Percentiles rank a stretch among this genome's conserved stretches.
Evolutionary conservation across 2,888 invertebrate species (phyloP).

Genomic region (Stegana nigrithorax): DNA sequence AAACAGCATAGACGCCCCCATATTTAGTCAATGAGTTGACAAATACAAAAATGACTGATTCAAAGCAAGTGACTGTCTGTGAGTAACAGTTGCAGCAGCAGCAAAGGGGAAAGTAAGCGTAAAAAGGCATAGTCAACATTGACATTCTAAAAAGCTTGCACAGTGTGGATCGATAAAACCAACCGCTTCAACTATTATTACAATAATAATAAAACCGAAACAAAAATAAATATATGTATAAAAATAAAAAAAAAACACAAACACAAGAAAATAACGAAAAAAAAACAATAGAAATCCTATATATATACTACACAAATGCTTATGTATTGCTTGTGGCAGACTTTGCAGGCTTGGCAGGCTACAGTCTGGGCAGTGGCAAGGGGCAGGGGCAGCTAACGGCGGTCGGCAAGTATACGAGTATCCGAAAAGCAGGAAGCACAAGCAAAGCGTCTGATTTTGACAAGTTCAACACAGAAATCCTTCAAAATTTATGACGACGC

Average conservation of each 20-base stretch:
- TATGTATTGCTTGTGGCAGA: slow-evolving; percentile 7
- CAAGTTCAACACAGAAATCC: slow-evolving; percentile 67
- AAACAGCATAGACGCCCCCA: too few relatives aligned
- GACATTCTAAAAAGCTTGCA: slow-evolving; percentile 5
- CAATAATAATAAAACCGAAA: not conserved
- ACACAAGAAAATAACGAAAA: not conserved
- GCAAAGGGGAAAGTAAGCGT: not conserved
- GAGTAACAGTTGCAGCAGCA: slow-evolving; percentile 3
- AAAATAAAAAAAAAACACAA: too few relatives aligned
- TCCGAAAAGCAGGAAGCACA: slow-evolving; percentile 8
- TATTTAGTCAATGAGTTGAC: too few relatives aligned
- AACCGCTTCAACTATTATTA: not conserved
- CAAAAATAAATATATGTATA: too few relatives aligned
- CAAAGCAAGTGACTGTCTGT: slow-evolving; percentile 29
- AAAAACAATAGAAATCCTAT: slow-evolving; percentile 1
- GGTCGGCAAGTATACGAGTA: not conserved
- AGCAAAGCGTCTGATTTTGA: slow-evolving; percentile 62
- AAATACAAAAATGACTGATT: too few relatives aligned
- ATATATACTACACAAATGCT: slow-evolving; percentile 6
- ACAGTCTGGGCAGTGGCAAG: too few relatives aligned
- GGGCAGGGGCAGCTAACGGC: too few relatives aligned
- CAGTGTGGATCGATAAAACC: slow-evolving; percentile 13
- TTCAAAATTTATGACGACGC: slow-evolving; percentile 62
- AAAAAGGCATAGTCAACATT: slow-evolving; percentile 8
- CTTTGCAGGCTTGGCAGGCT: too few relatives aligned